A percentile compares a stretch with the other conserved stretches of the same genome.
phyloP scores from a whole-genome alignment of 2,888 invertebrate species.

The Brachynemurus nebulosus region DNA sequence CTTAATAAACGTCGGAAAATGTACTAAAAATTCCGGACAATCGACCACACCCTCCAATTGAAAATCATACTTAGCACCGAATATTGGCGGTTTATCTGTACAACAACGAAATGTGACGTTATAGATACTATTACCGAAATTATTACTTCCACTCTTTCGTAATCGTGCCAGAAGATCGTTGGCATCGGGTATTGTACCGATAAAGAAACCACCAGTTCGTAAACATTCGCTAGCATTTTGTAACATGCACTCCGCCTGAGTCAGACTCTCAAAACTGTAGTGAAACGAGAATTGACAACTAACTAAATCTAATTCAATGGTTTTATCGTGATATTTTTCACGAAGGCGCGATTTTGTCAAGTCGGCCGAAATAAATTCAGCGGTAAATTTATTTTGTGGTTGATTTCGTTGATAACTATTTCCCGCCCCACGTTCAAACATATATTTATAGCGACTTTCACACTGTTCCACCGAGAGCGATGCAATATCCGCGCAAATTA shows the following conservation, averaged over 20 bases:
- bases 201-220: constrained; percentile 82
- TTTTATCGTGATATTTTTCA: constrained; percentile 62
- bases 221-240: constrained; percentile 85
- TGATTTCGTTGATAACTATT: constrained; percentile 1
- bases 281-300: constrained; percentile 99
- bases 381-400: constrained; percentile 44
- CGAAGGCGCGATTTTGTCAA: constrained; percentile 73
- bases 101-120: constrained; percentile 58
- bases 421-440: constrained; percentile 14
- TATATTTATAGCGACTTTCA: constrained; percentile 58
- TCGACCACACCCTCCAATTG: constrained; percentile 91
- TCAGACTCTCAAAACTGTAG: constrained; percentile 83
- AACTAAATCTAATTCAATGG: constrained; percentile 71
- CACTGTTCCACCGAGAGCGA: constrained; percentile 86
- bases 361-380: constrained; percentile 87
- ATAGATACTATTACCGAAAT: constrained; percentile 70
- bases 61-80: constrained; percentile 94
- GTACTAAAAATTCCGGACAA: constrained; percentile 96
- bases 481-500: constrained; percentile 90
- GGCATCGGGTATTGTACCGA: constrained; percentile 93
- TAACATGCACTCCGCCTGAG: constrained; percentile 84
- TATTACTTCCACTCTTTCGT: constrained; percentile 38
- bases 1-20: constrained; percentile 73
- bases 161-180: constrained; percentile 74
- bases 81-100: constrained; percentile 58